These are phyloP conservation scores for Axea sp. DNA, from an alignment of 2,888 invertebrate genomes.

Conservation along the genomic window DNA sequence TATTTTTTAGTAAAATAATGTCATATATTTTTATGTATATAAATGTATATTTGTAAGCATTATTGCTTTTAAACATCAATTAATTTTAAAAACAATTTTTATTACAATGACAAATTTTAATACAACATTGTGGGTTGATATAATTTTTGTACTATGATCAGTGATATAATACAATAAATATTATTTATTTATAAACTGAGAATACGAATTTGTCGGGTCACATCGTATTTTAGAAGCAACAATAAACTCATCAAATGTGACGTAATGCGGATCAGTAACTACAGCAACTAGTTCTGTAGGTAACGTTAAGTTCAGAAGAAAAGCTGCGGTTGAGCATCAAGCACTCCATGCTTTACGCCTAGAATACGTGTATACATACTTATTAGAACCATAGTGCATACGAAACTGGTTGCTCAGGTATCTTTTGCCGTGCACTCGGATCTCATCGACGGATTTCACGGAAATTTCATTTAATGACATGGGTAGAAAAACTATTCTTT, in stretches of 20 bases:
- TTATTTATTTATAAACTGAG: too few species aligned
- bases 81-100: too few species aligned
- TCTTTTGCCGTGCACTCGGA: slow-evolving; percentile 53
- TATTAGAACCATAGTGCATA: slow-evolving; percentile 24
- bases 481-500: slow-evolving; percentile 60
- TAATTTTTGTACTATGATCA: too few species aligned
- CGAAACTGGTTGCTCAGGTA: slow-evolving; percentile 7
- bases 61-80: too few species aligned
- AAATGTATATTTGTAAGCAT: too few species aligned
- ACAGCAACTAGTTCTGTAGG: slow-evolving; percentile 23
- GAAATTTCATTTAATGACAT: slow-evolving; percentile 70
- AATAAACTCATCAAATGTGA: slow-evolving; percentile 3
- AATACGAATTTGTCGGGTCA: too few species aligned
- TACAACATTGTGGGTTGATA: too few species aligned
- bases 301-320: slow-evolving; percentile 33
- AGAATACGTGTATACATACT: slow-evolving; percentile 13
- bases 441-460: slow-evolving; percentile 66
- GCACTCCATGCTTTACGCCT: slow-evolving; percentile 59
- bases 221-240: too few species aligned
- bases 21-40: too few species aligned
- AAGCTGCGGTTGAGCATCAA: slow-evolving; percentile 39
- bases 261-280: slow-evolving; percentile 28
- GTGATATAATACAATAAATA: too few species aligned
- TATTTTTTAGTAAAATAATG: too few species aligned
- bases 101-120: too few species aligned